These are phyloP conservation scores for Hermaeophaga mercurialis DNA, from an alignment of 2,888 invertebrate species.

Conservation along the genomic window DNA sequence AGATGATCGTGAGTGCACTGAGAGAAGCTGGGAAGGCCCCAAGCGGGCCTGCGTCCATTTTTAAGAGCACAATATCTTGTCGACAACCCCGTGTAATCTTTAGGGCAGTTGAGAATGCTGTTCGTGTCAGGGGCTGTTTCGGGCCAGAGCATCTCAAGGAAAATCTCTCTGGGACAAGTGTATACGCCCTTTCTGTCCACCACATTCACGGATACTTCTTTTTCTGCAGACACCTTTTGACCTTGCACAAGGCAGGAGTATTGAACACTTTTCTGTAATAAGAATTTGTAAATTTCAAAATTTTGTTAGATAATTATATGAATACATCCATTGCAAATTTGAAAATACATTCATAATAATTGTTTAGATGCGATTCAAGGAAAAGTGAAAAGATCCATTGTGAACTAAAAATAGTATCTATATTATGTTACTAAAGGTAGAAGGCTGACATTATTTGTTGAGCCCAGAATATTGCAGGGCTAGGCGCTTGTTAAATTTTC, in stretches of 20 bases:
- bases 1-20: slow-evolving; percentile 61
- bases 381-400: no score
- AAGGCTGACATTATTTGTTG: no score
- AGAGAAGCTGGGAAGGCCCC: slow-evolving; percentile 79
- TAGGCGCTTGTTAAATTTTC: no score
- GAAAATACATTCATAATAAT: no score
- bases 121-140: slow-evolving; percentile 76
- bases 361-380: no score
- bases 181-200: slow-evolving; percentile 65
- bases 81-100: slow-evolving; percentile 60
- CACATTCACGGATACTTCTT: slow-evolving; percentile 69
- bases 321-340: no score
- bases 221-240: slow-evolving; percentile 59
- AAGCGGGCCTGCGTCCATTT: slow-evolving; percentile 69
- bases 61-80: slow-evolving; percentile 64
- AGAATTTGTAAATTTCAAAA: no score
- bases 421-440: neutral
- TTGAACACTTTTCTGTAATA: slow-evolving; percentile 65
- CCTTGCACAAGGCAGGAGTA: slow-evolving; percentile 74
- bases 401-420: no score
- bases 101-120: slow-evolving; percentile 68
- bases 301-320: no score
- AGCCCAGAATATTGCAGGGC: no score
- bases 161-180: slow-evolving; percentile 63
- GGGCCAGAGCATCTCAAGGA: slow-evolving; percentile 67